These are phyloP conservation scores for Gymnoscelis rufifasciata DNA, from an alignment of 2,888 invertebrate genomes.

Conservation along the genomic window DNA sequence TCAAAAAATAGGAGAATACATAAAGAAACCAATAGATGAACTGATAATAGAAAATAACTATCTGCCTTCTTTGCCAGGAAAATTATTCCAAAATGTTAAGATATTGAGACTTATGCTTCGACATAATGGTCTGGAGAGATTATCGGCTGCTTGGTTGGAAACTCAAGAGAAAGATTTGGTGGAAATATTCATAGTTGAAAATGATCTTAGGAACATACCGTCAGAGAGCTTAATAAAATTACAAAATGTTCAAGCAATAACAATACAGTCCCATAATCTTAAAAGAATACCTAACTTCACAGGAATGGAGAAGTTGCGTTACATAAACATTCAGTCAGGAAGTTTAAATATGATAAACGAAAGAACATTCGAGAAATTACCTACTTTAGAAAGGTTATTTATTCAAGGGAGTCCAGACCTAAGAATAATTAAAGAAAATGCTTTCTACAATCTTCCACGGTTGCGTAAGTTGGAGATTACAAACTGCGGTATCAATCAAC, in stretches of 20 bases:
- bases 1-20: constrained; percentile 82
- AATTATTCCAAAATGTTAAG: constrained; percentile 86
- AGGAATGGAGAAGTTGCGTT: constrained; percentile 84
- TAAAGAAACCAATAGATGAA: constrained; percentile 88
- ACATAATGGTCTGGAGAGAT: constrained; percentile 88
- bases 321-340: constrained; percentile 85
- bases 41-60: constrained; percentile 92
- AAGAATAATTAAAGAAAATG: constrained; percentile 84
- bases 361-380: constrained; percentile 84
- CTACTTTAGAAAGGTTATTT: constrained; percentile 85
- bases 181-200: constrained; percentile 92
- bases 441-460: constrained; percentile 84
- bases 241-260: constrained; percentile 88
- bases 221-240: constrained; percentile 87
- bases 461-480: constrained; percentile 86
- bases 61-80: constrained; percentile 90
- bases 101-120: constrained; percentile 89
- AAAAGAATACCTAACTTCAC: constrained; percentile 87
- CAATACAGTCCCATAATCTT: constrained; percentile 87
- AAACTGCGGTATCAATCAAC: constrained; percentile 85
- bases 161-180: constrained; percentile 87
- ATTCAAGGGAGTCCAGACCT: constrained; percentile 84
- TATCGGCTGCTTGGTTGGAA: constrained; percentile 89
- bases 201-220: constrained; percentile 87
- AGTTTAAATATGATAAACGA: constrained; percentile 83